phyloP scores from a whole-genome alignment of 2,113 vertebrate species.

The Neotoma lepida region DNA sequence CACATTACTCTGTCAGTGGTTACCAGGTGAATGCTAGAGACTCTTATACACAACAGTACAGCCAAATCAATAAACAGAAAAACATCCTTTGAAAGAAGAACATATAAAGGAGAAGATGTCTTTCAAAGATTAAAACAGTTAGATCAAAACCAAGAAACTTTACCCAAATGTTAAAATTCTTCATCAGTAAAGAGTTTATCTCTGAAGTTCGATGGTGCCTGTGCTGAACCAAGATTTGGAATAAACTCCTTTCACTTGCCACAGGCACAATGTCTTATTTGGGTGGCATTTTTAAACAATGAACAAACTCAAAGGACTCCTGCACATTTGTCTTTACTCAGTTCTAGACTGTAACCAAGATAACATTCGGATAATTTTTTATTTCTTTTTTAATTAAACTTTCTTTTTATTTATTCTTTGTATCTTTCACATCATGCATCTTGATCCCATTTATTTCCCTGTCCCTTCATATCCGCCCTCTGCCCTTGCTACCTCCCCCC shows the following conservation, averaged over 20 bases:
- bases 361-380: conserved; percentile 70
- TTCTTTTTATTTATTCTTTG: too few relatives aligned
- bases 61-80: conserved; percentile 37
- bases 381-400: conserved; percentile 55
- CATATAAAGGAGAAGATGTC: not conserved
- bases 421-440: too few relatives aligned
- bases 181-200: not conserved
- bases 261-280: not conserved
- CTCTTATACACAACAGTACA: not conserved
- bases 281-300: conserved; percentile 55
- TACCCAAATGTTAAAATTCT: conserved; percentile 35
- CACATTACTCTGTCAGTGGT: not conserved
- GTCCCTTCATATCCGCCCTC: too few relatives aligned
- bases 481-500: too few relatives aligned
- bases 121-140: conserved; percentile 48
- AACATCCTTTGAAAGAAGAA: not conserved
- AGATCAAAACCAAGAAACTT: conserved; percentile 13
- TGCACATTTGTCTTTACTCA: conserved; percentile 72
- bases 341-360: conserved; percentile 65
- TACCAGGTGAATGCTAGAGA: not conserved
- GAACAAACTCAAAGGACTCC: conserved; percentile 33
- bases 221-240: conserved; percentile 1
- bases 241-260: conserved; percentile 50
- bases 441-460: too few relatives aligned
- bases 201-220: not conserved